Conservation (phyloP, 2,797 vertebrate genomes). For the Poeciliopsis infans region DNA sequence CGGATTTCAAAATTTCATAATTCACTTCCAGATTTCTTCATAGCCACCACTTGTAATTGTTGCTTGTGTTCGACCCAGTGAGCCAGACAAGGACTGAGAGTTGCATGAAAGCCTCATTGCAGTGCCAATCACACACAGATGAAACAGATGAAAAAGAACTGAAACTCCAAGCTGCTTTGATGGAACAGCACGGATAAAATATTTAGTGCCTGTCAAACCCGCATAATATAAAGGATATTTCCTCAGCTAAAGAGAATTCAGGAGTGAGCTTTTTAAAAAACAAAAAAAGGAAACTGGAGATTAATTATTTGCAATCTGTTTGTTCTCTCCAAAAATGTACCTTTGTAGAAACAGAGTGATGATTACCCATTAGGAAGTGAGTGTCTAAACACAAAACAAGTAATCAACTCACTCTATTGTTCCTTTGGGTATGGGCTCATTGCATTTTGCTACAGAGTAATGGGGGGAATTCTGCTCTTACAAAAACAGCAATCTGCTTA, state of each 20-base stretch:
- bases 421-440: constrained; percentile 39
- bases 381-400: constrained; percentile 56
- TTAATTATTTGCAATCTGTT: constrained; percentile 43
- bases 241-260: constrained; percentile 20
- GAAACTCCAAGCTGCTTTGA: constrained; percentile 50
- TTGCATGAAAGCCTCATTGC: constrained; percentile 39
- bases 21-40: not conserved
- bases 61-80: constrained; percentile 10
- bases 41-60: constrained; percentile 2
- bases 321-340: constrained; percentile 52
- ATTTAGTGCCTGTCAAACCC: constrained; percentile 51
- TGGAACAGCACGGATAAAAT: constrained; percentile 54
- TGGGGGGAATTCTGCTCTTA: constrained; percentile 38
- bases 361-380: constrained; percentile 61
- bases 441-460: constrained; percentile 34
- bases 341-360: constrained; percentile 60
- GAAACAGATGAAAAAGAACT: constrained; percentile 42
- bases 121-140: constrained; percentile 37
- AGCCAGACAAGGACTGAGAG: constrained; percentile 27
- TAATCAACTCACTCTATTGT: constrained; percentile 30
- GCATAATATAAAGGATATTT: constrained; percentile 50
- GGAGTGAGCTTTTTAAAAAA: constrained; percentile 18
- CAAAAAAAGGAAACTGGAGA: constrained; percentile 30
- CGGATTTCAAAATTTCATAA: not conserved
- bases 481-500: constrained; percentile 48